Evolutionary conservation across 1,140 invertebrate genomes (phyloP).

Genomic region (Eulimnadia texana): DNA sequence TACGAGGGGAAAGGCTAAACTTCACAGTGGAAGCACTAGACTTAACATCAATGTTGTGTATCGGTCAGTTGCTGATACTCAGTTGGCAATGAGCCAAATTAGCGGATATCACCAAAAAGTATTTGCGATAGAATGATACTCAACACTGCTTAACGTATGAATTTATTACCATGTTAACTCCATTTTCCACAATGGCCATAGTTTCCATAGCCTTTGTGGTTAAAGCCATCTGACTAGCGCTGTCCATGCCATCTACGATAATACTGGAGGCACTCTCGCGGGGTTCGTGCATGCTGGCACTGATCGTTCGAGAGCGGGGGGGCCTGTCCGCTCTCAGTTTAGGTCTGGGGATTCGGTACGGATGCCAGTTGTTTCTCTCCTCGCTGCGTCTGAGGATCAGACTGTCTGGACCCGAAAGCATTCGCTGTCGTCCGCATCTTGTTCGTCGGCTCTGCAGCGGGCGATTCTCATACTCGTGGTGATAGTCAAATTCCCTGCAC

Average conservation of each 20-base stretch:
- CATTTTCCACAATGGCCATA: constrained; percentile 6
- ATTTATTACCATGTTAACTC: background rate
- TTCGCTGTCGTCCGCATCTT: constrained; percentile 5
- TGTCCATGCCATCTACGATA: background rate
- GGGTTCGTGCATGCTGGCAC: constrained; percentile 9
- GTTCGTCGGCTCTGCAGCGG: background rate
- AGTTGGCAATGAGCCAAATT: no score
- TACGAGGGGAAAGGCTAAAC: no score
- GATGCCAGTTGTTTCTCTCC: constrained; percentile 3
- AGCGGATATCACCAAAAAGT: no score
- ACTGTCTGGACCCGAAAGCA: constrained; percentile 12
- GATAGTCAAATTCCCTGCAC: constrained; percentile 5
- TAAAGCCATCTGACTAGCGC: background rate
- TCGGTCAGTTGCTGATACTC: no score
- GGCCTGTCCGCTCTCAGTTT: background rate
- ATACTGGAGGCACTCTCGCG: background rate
- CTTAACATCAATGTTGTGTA: no score
- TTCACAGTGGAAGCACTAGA: no score
- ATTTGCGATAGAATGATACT: no score
- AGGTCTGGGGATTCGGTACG: constrained; percentile 12
- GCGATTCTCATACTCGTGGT: constrained; percentile 5
- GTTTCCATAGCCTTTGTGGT: background rate
- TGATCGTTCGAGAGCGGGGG: constrained; percentile 7
- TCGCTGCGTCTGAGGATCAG: background rate
- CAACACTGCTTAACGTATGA: no score